A percentile compares a stretch with the other conserved stretches of the same genome.
Conservation (phyloP, 2,113 vertebrate genomes). For the Himantopus leucocephalus region DNA sequence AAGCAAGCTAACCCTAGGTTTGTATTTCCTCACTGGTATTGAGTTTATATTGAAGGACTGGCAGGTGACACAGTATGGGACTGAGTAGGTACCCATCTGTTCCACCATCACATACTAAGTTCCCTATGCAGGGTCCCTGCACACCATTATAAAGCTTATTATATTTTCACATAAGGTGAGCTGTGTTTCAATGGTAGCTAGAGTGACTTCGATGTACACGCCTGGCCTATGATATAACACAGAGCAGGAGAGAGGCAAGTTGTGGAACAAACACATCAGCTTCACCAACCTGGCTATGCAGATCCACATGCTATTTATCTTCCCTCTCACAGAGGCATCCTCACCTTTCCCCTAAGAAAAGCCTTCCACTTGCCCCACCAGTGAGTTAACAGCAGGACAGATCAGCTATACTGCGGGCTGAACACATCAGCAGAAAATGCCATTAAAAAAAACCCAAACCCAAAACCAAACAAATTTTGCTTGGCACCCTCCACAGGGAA, state of each 20-base stretch:
- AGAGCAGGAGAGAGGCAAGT: background rate
- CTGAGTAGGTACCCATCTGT: accelerated
- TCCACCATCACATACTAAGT: background rate
- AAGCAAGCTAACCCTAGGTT: background rate
- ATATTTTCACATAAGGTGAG: background rate
- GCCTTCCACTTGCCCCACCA: background rate
- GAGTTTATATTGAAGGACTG: background rate
- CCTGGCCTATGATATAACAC: background rate
- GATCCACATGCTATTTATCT: background rate
- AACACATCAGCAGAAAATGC: background rate
- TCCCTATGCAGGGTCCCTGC: background rate
- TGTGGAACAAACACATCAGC: background rate
- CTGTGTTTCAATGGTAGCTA: background rate
- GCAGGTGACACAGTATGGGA: background rate
- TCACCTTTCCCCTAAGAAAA: background rate
- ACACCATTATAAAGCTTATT: accelerated
- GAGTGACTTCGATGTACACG: accelerated
- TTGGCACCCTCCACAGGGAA: background rate
- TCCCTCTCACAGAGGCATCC: background rate
- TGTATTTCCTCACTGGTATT: background rate
- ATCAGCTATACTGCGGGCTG: background rate
- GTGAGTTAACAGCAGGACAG: background rate
- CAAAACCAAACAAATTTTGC: background rate
- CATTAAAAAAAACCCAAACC: background rate
- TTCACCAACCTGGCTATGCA: background rate